Conservation (phyloP, 2,113 vertebrate genomes). For the Neolamprologus kungweensis region DNA sequence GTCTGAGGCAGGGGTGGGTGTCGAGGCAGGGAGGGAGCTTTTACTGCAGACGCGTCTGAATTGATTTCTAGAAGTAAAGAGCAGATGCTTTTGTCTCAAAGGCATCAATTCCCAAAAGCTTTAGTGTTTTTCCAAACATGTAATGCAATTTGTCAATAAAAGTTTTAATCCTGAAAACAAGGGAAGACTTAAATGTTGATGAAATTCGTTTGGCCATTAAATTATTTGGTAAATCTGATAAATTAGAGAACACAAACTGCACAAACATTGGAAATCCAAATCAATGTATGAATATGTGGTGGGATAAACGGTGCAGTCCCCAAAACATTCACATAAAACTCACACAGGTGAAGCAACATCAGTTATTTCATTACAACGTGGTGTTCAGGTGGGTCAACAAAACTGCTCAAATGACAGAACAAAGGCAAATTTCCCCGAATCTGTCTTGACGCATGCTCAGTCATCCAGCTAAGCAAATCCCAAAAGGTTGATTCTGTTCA, state of each 20-base stretch:
- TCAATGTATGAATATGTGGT: neutral
- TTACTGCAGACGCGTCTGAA: slow-evolving; percentile 30
- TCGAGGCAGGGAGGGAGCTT: neutral
- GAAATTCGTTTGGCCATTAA: neutral
- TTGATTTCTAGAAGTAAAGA: slow-evolving; percentile 18
- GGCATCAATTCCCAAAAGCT: neutral
- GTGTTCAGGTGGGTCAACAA: neutral
- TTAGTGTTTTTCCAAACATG: neutral
- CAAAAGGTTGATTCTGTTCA: neutral
- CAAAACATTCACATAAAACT: neutral
- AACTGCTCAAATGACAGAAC: neutral
- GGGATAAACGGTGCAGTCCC: neutral
- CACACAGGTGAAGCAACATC: neutral
- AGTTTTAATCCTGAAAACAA: neutral
- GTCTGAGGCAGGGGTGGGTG: neutral
- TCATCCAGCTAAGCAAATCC: accelerated
- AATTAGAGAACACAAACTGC: neutral
- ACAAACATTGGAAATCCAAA: neutral
- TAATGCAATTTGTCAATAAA: neutral
- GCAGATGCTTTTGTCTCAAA: slow-evolving; percentile 23
- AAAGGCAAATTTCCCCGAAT: neutral
- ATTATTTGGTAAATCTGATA: neutral
- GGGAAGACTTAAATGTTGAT: neutral
- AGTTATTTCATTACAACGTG: accelerated
- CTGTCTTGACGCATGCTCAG: accelerated